These are phyloP conservation scores for Eudorcas thomsonii DNA, from an alignment of 2,113 vertebrate species.

Conservation along the genomic window DNA sequence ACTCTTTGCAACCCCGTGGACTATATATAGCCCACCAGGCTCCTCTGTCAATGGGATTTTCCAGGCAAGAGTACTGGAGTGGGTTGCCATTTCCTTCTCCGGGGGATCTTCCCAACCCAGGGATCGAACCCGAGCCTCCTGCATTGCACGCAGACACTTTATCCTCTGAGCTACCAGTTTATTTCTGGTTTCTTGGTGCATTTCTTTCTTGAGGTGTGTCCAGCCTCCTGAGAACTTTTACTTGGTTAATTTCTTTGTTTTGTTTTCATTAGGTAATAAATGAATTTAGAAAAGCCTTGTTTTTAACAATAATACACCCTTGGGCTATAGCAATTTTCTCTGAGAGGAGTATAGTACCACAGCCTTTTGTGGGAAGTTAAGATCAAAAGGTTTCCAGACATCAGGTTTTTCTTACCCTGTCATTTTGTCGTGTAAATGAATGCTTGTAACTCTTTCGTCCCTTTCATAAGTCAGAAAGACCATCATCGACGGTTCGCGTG, in stretches of 20 bases:
- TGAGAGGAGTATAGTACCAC: neutral
- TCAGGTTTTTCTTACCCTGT: neutral
- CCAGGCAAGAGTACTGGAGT: too few species aligned
- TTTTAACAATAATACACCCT: neutral
- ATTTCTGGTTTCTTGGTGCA: neutral
- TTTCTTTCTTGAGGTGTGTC: neutral
- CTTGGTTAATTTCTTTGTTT: neutral
- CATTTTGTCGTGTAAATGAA: neutral
- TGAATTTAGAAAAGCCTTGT: neutral
- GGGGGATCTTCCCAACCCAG: too few species aligned
- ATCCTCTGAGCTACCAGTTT: neutral
- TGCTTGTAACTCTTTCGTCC: neutral
- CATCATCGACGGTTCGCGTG: neutral
- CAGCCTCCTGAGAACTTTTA: neutral
- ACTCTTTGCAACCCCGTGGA: too few species aligned
- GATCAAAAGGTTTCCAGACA: constrained; percentile 23
- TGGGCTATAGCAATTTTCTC: neutral
- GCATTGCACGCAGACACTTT: too few species aligned
- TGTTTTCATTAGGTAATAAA: neutral
- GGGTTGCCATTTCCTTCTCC: too few species aligned
- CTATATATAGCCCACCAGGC: too few species aligned
- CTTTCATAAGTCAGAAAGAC: neutral
- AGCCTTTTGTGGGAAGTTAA: neutral
- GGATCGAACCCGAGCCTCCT: too few species aligned
- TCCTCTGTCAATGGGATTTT: too few species aligned